These are phyloP conservation scores for Camarhynchus parvulus DNA, from an alignment of 2,113 vertebrate species.

Conservation along the genomic window DNA sequence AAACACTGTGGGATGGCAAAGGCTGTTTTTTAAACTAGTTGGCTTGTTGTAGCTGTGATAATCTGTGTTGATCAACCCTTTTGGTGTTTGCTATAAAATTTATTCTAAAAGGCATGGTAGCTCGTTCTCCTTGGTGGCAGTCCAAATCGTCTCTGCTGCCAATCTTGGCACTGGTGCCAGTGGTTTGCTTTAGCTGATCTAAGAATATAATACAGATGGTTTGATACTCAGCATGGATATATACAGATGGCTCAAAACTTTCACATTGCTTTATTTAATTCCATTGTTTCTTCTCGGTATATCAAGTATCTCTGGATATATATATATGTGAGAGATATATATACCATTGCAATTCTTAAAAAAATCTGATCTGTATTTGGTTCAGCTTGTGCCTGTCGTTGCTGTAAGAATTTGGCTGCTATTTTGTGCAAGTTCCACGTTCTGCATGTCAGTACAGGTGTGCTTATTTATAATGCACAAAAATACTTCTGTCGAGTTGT, in stretches of 20 bases:
- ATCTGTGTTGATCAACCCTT: slow-evolving; percentile 73
- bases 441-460: neutral
- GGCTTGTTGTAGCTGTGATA: slow-evolving; percentile 69
- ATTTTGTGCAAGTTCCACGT: neutral
- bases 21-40: slow-evolving; percentile 53
- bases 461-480: neutral
- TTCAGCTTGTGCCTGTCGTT: neutral
- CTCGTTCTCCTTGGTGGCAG: slow-evolving; percentile 37
- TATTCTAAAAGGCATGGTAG: slow-evolving; percentile 67
- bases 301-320: neutral
- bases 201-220: slow-evolving; percentile 72
- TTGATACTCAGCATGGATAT: slow-evolving; percentile 37
- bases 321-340: neutral
- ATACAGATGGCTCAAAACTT: slow-evolving; percentile 64
- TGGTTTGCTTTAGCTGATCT: slow-evolving; percentile 69
- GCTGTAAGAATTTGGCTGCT: neutral
- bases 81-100: slow-evolving; percentile 69
- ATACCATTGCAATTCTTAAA: neutral
- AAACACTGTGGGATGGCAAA: slow-evolving; percentile 56
- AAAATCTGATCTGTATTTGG: neutral
- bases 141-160: slow-evolving; percentile 61
- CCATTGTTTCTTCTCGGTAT: slow-evolving; percentile 27
- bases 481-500: neutral
- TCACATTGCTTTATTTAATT: slow-evolving; percentile 3
- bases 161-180: slow-evolving; percentile 68